Evolutionary conservation across 2,113 vertebrate genomes (phyloP), one percentile per base, ranked within the genome.

Genomic region (Mobula birostris): DNA sequence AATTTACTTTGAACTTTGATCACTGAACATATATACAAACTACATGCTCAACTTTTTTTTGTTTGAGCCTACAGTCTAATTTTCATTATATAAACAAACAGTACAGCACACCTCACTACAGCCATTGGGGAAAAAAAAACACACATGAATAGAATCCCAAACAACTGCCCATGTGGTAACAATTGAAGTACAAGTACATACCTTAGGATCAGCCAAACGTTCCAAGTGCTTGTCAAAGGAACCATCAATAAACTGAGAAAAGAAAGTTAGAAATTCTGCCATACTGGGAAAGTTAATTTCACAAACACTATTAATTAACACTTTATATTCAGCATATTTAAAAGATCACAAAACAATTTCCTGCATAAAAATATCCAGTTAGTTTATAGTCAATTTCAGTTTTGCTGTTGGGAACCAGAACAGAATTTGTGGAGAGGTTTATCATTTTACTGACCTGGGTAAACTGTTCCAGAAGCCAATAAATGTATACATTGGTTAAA

Each of bases 201-300:
- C 99, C 98, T 98, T 98, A 0, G 99, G 98, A 95, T 99, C 98
- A 95, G 97, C 98, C 94, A 99, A 95, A 14, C 98, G 97, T 94
- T 99, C 97, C 95, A 99, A 96, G 94, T 99, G 99, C 95, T 99
- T 99, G 95, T 98, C 98, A 97, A 99, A 99, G 0, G 98, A 99
- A 8, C 98, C 98, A 96, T 99, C 98, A 91, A 99, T 99, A 94
- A 98, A 98, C 99, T 99, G 97, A 36, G 91, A 97, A 79, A 94
- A 95, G 95, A 95, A 95, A 94, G 94, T 95, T n/a, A 95, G 92
- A 95, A 77, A 94, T 91, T 78, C 94, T 95, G 24, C 82, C 79
- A 82, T 82, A 82, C 40, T 6, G 1, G 32, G 32, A 19, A 78
- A n/a, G 27, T 70, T 15, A 66, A 90, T 36, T 32, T 68, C 29